A percentile compares a stretch with the other conserved stretches of the same genome.
Evolutionary conservation across 2,113 vertebrate species (phyloP).

Genomic region (Salvator merianae): DNA sequence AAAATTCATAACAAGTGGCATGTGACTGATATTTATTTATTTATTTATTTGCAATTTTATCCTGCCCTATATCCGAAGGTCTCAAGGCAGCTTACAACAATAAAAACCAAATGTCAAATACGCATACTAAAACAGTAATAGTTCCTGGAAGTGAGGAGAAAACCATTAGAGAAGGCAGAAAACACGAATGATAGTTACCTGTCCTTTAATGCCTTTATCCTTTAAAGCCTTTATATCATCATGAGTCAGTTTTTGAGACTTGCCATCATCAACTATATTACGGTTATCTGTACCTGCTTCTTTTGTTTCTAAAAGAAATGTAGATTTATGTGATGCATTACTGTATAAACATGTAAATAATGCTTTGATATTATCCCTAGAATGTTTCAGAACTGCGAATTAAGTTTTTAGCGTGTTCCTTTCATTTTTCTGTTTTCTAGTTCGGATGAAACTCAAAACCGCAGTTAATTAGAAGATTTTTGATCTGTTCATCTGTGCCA

Average conservation of each 20-base stretch:
- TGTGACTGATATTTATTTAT: no score
- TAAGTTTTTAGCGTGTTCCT: not conserved
- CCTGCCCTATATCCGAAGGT: no score
- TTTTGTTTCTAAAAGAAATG: slow-evolving; percentile 82
- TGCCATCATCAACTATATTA: slow-evolving; percentile 96
- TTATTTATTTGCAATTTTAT: no score
- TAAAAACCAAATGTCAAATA: no score
- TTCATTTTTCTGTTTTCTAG: not conserved
- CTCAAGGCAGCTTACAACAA: no score
- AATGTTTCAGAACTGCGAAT: not conserved
- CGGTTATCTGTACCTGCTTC: slow-evolving; percentile 95
- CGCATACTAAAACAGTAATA: no score
- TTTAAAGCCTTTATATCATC: slow-evolving; percentile 97
- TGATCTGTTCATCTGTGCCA: not conserved
- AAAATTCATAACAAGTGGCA: not conserved
- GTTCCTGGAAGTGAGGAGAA: no score
- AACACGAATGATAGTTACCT: slow-evolving; percentile 77
- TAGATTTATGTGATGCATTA: slow-evolving; percentile 21
- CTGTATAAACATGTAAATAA: slow-evolving; percentile 6
- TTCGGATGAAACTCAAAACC: not conserved
- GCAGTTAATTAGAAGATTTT: not conserved
- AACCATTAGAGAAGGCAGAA: not conserved
- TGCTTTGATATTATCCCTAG: no score
- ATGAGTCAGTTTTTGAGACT: slow-evolving; percentile 95
- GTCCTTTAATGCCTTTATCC: slow-evolving; percentile 94